phyloP scores from a whole-genome alignment of 2,113 vertebrate genomes.

The Zingel zingel region DNA sequence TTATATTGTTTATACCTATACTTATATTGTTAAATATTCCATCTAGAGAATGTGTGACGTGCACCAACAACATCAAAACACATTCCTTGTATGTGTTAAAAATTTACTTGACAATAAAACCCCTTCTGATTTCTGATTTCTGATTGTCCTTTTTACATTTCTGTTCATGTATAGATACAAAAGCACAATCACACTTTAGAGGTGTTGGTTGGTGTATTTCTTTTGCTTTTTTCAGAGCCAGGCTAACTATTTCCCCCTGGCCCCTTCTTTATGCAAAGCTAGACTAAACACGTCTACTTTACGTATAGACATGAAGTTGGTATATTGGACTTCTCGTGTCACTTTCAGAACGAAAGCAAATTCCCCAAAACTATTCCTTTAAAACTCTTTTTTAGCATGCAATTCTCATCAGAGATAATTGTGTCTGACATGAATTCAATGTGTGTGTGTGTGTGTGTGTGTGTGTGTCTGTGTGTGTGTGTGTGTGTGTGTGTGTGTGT shows the following conservation, averaged over 20 bases:
- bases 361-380: neutral
- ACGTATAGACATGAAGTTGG: neutral
- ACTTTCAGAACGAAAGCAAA: neutral
- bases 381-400: neutral
- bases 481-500: conserved; percentile 28
- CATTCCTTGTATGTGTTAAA: too few species aligned
- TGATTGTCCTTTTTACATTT: neutral
- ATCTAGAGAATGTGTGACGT: too few species aligned
- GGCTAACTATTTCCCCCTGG: neutral
- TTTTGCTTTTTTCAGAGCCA: neutral
- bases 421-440: conserved; percentile 26
- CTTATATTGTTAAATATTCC: too few species aligned
- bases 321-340: neutral
- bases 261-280: neutral
- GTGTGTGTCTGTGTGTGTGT: conserved; percentile 8
- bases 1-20: too few species aligned
- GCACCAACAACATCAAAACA: too few species aligned
- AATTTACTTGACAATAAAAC: too few species aligned
- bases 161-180: neutral
- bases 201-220: neutral
- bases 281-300: neutral
- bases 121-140: too few species aligned
- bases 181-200: too few species aligned
- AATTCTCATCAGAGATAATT: conserved; percentile 27
- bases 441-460: conserved; percentile 1